A percentile compares a stretch with the other conserved stretches of the same genome.
These are phyloP conservation scores for Thecocarcelia acutangulata DNA, from an alignment of 2,888 invertebrate genomes.

Conservation along the genomic window DNA sequence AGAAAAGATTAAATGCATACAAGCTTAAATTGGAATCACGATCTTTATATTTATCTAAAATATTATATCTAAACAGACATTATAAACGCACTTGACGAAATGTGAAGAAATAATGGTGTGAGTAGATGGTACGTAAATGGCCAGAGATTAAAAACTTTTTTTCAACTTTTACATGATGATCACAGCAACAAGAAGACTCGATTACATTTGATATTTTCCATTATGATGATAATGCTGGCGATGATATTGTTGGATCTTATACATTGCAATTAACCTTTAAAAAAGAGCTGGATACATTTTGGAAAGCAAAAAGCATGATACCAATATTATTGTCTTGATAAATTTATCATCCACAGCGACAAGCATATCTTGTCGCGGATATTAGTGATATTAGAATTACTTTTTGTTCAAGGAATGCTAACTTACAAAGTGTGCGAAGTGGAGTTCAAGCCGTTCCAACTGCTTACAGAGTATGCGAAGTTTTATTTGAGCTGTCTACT, in stretches of 20 bases:
- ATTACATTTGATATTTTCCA: slow-evolving; percentile 52
- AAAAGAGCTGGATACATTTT: not conserved
- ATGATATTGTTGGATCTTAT: slow-evolving; percentile 17
- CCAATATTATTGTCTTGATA: too few species aligned
- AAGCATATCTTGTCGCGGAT: too few species aligned
- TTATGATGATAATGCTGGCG: slow-evolving; percentile 25
- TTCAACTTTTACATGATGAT: slow-evolving; percentile 17
- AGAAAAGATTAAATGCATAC: slow-evolving; percentile 72
- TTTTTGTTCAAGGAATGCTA: too few species aligned
- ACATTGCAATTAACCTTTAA: slow-evolving; percentile 26
- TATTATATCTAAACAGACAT: slow-evolving; percentile 72
- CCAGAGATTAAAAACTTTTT: slow-evolving; percentile 56
- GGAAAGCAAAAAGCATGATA: not conserved
- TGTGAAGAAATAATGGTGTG: slow-evolving; percentile 36
- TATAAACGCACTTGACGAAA: slow-evolving; percentile 67
- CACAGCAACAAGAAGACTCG: slow-evolving; percentile 11
- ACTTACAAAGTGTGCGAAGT: too few species aligned
- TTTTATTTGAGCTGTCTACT: too few species aligned
- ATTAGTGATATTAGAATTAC: too few species aligned
- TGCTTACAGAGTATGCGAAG: too few species aligned
- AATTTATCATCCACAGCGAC: too few species aligned
- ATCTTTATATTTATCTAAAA: slow-evolving; percentile 74
- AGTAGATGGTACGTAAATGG: slow-evolving; percentile 44
- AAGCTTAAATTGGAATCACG: slow-evolving; percentile 75
- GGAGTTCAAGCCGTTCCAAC: too few species aligned